These are phyloP conservation scores for Cyrtorhinus lividipennis DNA, from an alignment of 1,140 invertebrate genomes.

Conservation along the genomic window DNA sequence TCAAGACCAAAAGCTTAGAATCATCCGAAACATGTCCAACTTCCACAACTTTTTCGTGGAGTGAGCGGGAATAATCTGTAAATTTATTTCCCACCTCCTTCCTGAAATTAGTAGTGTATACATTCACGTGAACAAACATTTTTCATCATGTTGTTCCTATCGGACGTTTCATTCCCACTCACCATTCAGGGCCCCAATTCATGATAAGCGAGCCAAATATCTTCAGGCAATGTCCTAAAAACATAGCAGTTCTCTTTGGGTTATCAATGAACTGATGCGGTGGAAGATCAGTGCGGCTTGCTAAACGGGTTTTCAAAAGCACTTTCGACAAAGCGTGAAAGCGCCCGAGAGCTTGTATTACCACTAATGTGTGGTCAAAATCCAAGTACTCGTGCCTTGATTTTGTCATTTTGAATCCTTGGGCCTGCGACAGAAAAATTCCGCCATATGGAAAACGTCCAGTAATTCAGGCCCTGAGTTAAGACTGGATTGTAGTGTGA, in stretches of 20 bases:
- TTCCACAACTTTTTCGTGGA: background rate
- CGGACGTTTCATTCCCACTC: no score
- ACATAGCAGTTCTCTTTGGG: background rate
- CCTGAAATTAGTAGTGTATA: no score
- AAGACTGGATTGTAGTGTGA: no score
- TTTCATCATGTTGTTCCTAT: no score
- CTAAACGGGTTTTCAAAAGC: background rate
- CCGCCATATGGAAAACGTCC: background rate
- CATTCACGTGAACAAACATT: no score
- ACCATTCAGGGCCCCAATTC: background rate
- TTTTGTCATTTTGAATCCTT: background rate
- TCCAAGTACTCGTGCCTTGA: background rate
- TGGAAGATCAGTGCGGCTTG: background rate
- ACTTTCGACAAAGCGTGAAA: constrained; percentile 7
- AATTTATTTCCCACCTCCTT: background rate
- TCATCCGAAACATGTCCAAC: background rate
- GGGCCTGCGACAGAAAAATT: background rate
- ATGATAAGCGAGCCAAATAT: background rate
- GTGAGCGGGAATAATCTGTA: background rate
- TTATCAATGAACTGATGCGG: background rate
- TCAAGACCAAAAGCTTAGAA: constrained; percentile 26
- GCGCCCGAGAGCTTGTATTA: background rate
- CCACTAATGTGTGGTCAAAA: background rate
- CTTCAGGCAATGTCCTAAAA: background rate
- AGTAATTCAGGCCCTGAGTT: no score